Evolutionary conservation across 2,113 vertebrate genomes (phyloP).

Genomic region (Cephalopterus ornatus): DNA sequence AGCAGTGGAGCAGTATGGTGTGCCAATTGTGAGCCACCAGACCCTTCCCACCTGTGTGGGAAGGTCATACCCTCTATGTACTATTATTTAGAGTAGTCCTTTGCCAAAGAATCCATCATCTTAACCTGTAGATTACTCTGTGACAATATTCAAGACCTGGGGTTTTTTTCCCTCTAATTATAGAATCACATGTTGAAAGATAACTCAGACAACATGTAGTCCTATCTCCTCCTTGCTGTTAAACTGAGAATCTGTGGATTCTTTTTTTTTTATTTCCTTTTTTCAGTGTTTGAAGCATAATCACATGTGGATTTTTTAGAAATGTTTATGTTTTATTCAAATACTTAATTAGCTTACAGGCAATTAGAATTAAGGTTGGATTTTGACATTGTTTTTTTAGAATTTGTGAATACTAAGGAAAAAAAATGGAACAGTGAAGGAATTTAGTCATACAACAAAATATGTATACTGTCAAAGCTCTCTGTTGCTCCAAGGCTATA

Average conservation of each 20-base stretch:
- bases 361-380: background rate
- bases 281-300: background rate
- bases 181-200: background rate
- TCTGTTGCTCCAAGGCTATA: background rate
- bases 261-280: background rate
- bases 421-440: background rate
- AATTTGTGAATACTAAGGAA: background rate
- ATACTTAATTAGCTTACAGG: background rate
- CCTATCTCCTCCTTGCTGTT: background rate
- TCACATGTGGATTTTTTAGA: background rate
- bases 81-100: background rate
- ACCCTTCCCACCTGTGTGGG: background rate
- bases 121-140: background rate
- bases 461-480: accelerated
- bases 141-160: background rate
- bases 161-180: background rate
- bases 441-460: background rate
- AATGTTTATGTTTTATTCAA: background rate
- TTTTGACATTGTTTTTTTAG: background rate
- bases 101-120: background rate
- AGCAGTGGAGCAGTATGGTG: background rate
- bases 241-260: background rate
- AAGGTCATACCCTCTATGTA: background rate
- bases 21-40: background rate
- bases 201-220: background rate